Base-by-base conservation (phyloP, 2,797 vertebrate species). In the Gouania willdenowi region DNA sequence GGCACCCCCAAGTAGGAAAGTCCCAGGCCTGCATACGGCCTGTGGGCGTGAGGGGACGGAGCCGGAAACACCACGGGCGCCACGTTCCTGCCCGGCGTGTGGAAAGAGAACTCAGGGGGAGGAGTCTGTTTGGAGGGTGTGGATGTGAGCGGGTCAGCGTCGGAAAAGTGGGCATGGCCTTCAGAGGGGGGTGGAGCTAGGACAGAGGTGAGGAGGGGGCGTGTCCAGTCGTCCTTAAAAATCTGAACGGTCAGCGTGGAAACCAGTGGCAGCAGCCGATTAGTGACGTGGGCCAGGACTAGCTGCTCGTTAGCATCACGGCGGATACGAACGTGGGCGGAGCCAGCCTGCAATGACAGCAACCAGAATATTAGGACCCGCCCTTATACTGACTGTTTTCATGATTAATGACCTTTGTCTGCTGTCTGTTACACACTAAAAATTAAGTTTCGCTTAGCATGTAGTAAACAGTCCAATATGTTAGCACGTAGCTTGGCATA, bases 241-340 rank as follows among this genome's bases (percentile, higher is more conserved):
- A 98, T 94, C 66, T 98, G 96, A 46, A 98, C 89, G 1, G 93
- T 94, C 71, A 98, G 84, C 3, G 89, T 90, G 44, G 93, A 92
- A 30, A 98, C 95, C 4, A 98, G 78, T 0, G 92, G 87, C 67
- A 88, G 89, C 3, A 98, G 89, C 0, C 95, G 92, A 72, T 92
- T 95, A 64, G 94, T 95, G 72, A 96, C 96, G 21, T 98, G 96
- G 33, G 96, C 95, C 77, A 98, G 88, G 6, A 98, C 96, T 87
- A 98, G 91, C 79, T 98, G 96, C 69, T 98, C 95, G 23, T 97
- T 95, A 12, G 96, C 96, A 16, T 98, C 96, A 13, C 96, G 90
- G 46, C 96, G 93, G 68, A 98, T 97, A 38, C 96, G 91, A 8
- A 98, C 95, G 1, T 98, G 95, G 9, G 94, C 87, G 1, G 96